Percentiles rank a stretch among this genome's conserved stretches.
phyloP scores from a whole-genome alignment of 2,797 vertebrate species.

The Hemibagrus guttatus region DNA sequence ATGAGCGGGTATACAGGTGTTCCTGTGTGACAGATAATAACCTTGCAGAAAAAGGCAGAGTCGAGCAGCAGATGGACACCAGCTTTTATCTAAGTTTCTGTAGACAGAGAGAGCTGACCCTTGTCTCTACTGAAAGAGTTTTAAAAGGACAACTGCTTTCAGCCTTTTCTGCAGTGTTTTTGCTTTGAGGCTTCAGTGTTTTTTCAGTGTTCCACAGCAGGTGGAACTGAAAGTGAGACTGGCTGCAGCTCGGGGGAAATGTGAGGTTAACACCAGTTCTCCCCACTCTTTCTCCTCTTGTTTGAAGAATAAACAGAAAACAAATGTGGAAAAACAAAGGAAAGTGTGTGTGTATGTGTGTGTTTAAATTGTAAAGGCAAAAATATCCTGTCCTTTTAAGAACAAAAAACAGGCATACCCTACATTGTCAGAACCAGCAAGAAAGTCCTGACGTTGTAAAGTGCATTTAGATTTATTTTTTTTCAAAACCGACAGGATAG shows the following conservation, averaged over 20 bases:
- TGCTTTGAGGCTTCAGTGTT: slow-evolving; percentile 25
- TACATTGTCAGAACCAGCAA: not conserved
- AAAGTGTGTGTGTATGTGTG: slow-evolving; percentile 51
- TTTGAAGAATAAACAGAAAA: slow-evolving; percentile 79
- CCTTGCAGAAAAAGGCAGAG: not conserved
- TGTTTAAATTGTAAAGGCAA: not conserved
- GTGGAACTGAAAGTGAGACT: slow-evolving; percentile 48
- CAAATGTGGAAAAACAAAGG: slow-evolving; percentile 59
- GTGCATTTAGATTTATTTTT: not conserved
- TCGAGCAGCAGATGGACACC: slow-evolving; percentile 1
- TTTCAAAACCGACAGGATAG: not conserved
- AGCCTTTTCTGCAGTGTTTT: not conserved
- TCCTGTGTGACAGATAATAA: not conserved
- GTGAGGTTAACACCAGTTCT: slow-evolving; percentile 59
- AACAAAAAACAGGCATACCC: not conserved
- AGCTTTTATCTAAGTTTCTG: slow-evolving; percentile 19
- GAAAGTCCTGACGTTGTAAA: not conserved
- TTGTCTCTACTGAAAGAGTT: not conserved
- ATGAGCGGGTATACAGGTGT: no score
- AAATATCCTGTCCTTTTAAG: not conserved
- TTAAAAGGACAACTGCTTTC: slow-evolving; percentile 24
- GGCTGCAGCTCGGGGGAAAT: slow-evolving; percentile 30
- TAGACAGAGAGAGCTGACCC: slow-evolving; percentile 15
- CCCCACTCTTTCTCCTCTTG: slow-evolving; percentile 63
- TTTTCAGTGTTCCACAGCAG: slow-evolving; percentile 46